phyloP scores from a whole-genome alignment of 2,113 vertebrate genomes.

The Sterrhoptilus dennistouni region DNA sequence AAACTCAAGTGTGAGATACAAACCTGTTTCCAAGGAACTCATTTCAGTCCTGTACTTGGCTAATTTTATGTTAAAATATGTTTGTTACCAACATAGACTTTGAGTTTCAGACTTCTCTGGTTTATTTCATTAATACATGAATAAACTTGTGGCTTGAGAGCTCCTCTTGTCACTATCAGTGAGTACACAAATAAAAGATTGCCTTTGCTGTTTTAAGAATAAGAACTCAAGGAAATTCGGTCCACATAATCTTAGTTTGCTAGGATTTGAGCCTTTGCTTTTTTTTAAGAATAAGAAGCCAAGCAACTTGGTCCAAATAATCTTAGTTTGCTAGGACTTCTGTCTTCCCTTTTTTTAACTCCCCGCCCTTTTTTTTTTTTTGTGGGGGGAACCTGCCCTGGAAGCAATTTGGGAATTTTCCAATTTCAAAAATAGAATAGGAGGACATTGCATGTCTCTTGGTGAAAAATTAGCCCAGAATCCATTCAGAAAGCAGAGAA shows the following conservation, averaged over 20 bases:
- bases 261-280: not conserved
- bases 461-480: not conserved
- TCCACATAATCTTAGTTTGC: not conserved
- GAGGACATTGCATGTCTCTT: accelerated
- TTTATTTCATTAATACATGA: not conserved
- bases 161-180: not conserved
- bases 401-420: not conserved
- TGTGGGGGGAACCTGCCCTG: too few species aligned
- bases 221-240: not conserved
- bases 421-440: accelerated
- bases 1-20: accelerated
- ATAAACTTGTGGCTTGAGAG: accelerated
- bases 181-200: not conserved
- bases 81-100: not conserved
- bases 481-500: not conserved
- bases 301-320: not conserved
- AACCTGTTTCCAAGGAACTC: not conserved
- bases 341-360: not conserved
- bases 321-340: not conserved
- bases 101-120: not conserved
- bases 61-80: not conserved
- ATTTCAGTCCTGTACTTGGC: not conserved
- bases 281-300: not conserved
- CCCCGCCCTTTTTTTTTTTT: accelerated
- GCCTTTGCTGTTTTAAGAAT: not conserved